These are phyloP conservation scores for Zaprionus africanus DNA, from an alignment of 1,140 invertebrate genomes.

Conservation along the genomic window DNA sequence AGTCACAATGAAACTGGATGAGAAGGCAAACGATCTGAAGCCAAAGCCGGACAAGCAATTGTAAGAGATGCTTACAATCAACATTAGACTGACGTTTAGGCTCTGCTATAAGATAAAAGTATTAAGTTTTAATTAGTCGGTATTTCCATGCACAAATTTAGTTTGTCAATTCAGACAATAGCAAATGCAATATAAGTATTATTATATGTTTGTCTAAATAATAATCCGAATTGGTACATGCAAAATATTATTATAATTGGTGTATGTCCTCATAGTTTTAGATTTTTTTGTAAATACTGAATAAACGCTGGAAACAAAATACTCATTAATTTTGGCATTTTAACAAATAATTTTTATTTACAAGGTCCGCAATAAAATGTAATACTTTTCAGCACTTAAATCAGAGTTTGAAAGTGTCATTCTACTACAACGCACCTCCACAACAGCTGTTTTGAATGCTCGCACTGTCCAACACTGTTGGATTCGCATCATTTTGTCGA, in stretches of 20 bases:
- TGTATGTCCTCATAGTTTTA: background rate
- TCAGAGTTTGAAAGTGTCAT: constrained; percentile 10
- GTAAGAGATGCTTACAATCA: constrained; percentile 44
- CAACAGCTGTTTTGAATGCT: constrained; percentile 9
- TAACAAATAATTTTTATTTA: background rate
- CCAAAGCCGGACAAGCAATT: constrained; percentile 52
- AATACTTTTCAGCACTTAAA: background rate
- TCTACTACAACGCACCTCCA: background rate
- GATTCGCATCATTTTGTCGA: constrained; percentile 29
- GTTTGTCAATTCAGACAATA: constrained; percentile 36
- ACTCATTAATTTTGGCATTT: background rate
- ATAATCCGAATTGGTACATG: background rate
- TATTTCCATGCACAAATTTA: constrained; percentile 61
- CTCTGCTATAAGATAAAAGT: constrained; percentile 34
- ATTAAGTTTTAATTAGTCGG: constrained; percentile 66
- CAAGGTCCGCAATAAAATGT: background rate
- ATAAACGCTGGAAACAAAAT: background rate
- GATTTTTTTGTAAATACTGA: constrained; percentile 12
- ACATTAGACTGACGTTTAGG: constrained; percentile 74
- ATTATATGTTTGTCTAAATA: constrained; percentile 6
- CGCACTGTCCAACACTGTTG: constrained; percentile 23
- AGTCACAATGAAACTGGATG: constrained; percentile 74
- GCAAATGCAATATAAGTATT: constrained; percentile 4
- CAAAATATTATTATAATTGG: background rate
- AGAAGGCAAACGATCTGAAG: constrained; percentile 2